Percentiles rank a stretch among this genome's conserved stretches.
Evolutionary conservation across 2,888 invertebrate genomes (phyloP).

Genomic region (Dolomedes plantarius): DNA sequence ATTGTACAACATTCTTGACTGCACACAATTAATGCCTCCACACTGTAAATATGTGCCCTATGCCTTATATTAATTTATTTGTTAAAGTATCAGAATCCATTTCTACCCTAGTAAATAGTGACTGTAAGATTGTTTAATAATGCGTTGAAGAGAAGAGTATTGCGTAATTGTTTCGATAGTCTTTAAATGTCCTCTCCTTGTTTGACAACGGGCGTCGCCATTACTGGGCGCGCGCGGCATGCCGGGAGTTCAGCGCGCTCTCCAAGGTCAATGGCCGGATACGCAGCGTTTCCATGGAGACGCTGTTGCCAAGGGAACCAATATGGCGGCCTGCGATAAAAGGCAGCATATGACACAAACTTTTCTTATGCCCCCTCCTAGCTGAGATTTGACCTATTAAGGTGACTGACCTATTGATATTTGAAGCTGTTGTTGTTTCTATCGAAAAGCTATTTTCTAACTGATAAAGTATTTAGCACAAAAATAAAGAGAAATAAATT

Average conservation of each 20-base stretch:
- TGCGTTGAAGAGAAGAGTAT: too few species aligned
- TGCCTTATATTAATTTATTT: too few species aligned
- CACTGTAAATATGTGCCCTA: too few species aligned
- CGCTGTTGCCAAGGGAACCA: slow-evolving; percentile 43
- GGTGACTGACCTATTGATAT: slow-evolving; percentile 68
- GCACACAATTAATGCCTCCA: too few species aligned
- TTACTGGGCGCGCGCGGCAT: slow-evolving; percentile 28
- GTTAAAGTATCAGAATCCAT: too few species aligned
- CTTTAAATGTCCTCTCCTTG: not conserved
- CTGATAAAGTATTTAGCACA: slow-evolving; percentile 28
- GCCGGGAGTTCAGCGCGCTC: slow-evolving; percentile 36
- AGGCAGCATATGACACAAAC: slow-evolving; percentile 20
- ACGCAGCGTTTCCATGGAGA: slow-evolving; percentile 64
- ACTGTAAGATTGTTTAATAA: too few species aligned
- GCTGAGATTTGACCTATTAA: slow-evolving; percentile 42
- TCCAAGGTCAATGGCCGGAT: slow-evolving; percentile 71
- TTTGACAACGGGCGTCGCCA: slow-evolving; percentile 54
- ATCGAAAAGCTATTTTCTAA: not conserved
- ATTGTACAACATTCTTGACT: too few species aligned
- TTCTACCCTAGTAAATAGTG: too few species aligned
- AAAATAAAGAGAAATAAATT: slow-evolving; percentile 24
- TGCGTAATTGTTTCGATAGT: not conserved
- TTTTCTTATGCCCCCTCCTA: slow-evolving; percentile 8
- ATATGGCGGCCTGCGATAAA: slow-evolving; percentile 58
- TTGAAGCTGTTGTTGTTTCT: slow-evolving; percentile 9